Conservation (phyloP, 1,140 invertebrate genomes). For the Tetranychus urticae region DNA sequence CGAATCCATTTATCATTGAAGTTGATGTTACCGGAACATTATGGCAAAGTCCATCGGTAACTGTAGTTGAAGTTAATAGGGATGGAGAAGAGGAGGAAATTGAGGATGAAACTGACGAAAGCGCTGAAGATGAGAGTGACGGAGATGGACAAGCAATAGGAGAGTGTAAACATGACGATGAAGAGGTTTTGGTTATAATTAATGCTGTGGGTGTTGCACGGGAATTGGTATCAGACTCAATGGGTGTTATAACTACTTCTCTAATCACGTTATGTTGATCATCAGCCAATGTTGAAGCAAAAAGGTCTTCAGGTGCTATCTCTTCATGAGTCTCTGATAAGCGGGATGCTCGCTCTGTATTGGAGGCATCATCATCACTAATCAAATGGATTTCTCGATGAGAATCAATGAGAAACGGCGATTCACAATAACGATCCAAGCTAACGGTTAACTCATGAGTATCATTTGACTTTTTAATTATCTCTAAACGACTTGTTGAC, state of each 20-base stretch:
- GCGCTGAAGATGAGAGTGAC: too few relatives aligned
- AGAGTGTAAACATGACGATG: too few relatives aligned
- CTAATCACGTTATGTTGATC: neutral
- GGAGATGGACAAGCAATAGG: too few relatives aligned
- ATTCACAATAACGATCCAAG: conserved; percentile 6
- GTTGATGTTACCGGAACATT: too few relatives aligned
- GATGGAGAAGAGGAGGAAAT: neutral
- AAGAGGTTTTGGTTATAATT: neutral
- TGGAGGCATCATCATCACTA: conserved; percentile 3
- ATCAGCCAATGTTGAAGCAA: neutral
- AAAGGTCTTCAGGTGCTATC: neutral
- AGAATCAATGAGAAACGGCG: conserved; percentile 1
- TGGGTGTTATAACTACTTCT: neutral
- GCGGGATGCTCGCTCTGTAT: conserved; percentile 2
- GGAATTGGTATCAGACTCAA: neutral
- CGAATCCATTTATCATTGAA: neutral
- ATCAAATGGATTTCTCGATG: conserved; percentile 1
- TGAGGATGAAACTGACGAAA: too few relatives aligned
- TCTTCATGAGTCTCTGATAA: conserved; percentile 2
- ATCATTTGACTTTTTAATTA: neutral
- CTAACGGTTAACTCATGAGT: neutral
- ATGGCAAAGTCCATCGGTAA: too few relatives aligned
- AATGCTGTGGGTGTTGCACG: neutral
- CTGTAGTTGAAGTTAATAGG: neutral
- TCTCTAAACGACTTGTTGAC: conserved; percentile 2